Evolutionary conservation across 2,888 invertebrate genomes (phyloP), one percentile per base, ranked within the genome.

Genomic region (Rhopalosiphum nymphaeae): DNA sequence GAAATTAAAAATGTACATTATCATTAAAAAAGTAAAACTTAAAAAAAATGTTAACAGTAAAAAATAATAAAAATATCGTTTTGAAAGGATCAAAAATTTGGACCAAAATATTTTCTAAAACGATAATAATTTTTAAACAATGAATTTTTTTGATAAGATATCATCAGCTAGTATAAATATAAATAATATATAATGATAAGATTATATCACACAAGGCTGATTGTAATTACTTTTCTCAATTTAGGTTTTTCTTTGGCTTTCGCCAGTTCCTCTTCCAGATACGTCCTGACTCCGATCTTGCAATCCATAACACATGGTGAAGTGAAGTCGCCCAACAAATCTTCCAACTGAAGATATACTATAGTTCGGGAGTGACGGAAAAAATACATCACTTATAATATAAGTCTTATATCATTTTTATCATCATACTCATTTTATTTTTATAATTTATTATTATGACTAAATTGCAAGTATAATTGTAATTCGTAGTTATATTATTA

Each of bases 261-360:
- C 44, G 98, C 98, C 21, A 99, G 96, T 96, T 99, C 99, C 95
- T 99, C 98, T 96, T 99, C 99, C 95, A 99, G 96, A 96, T 99
- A 99, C 0, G 99, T 99, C 95, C 99, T 96, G 57, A 99, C 98
- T 61, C 99, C 99, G 95, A 99, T 97, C 96, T 99, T 99, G 96
- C 99, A 98, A 96, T 99, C 99, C 99, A 99, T 99, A 5, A 99
- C 99, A 96, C 98, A 99, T 0, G 99, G 99, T 95, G 98, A 97
- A 95, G 98, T 97, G 96, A 99, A 99, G 96, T 98, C 98, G 95
- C 98, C 98, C 94, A 99, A 96, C 92, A 99, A 96, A 96, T 99
- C 99, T 97, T 99, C 98, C 93, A 99, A 96, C 96, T 99, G 98
- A 94, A 99, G 97, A 96, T 98, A 99, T 95, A 97, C 96, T 96